Evolutionary conservation across 2,797 vertebrate species (phyloP), one percentile per base, ranked within the genome.

Genomic region (Hoplostethus atlanticus): DNA sequence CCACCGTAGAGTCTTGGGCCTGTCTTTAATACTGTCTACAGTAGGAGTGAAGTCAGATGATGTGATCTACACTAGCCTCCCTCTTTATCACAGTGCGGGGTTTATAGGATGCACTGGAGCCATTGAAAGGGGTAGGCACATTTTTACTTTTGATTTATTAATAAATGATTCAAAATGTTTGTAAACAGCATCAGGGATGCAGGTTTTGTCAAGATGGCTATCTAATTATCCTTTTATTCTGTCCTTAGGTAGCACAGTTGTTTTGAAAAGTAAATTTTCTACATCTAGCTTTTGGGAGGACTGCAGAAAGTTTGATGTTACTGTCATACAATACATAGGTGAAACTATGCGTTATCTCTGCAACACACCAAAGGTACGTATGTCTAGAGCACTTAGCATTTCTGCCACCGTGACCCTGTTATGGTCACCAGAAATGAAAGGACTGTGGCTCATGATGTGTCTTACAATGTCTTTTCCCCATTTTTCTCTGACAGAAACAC

Each of bases 261-360:
- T 89, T 77, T 81, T 97, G 54, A 89, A 82, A 30, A 86, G 64
- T 58, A 96, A 90, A 85, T 97, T 97, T 87, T 97, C 96, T 71
- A 92, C 91, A 30, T 96, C 94, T 59, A 92, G 95, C 58, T 97
- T 97, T 81, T 97, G 96, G 96, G 92, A 94, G 3, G 96, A 97
- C 73, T 97, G 96, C 86, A 94, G 95, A 68, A 96, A 95, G 80
- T 93, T 96, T 31, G 91, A 96, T 0, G 91, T 93, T 57, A 97
- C 96, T 0, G 92, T 94, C 68, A 91, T 97, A 68, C 94, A 95
- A 87, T 97, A 97, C 64, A 96, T 97, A 0, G 96, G 96, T 17
- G 96, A 97, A 76, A 88, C 93, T 17, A 91, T 97, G 83, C 93
- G 94, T 6, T 97, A 97, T 79, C 88, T 97, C 59, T 96, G 95